Base-by-base conservation (phyloP, 2,113 vertebrate species). In the Capreolus pygargus region DNA sequence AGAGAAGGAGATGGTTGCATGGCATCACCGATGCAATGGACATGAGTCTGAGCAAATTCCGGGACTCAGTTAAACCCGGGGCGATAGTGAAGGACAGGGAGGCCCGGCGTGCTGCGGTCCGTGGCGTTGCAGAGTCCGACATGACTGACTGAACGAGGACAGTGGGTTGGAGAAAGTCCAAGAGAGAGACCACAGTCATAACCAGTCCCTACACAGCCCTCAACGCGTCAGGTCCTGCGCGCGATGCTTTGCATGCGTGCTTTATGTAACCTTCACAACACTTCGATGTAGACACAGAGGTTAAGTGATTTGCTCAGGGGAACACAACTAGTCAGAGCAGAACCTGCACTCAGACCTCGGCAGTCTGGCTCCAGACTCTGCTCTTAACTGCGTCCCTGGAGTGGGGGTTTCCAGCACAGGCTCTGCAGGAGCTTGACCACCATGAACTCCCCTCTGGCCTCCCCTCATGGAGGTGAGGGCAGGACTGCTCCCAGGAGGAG, bases 211-310 rank as follows among this genome's bases (percentile, higher is more conserved):
- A 5, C 43, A 2, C 2, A 7, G 16, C n/a, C 2, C 30, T 25
- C 89, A 47, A 19, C 25, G 0, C 1, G 5, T 33, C 12, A 11
- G 64, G 14, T 12, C 39, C 36, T 1, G 0, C 17, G 30, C 76
- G 43, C 11, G 58, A 10, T 1, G 0, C 45, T 5, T 19, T 25
- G 5, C 13, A 0, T 0, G 2, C 2, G 15, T 0, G 23, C 50
- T 74, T 36, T 14, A 12, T 1, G 3, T 3, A 19, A 15, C 19
- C 5, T 15, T 54, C 55, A 25, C 58, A 36, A 1, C 27, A 10
- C 19, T 74, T 39, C 2, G 23, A 30, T 67, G 67, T 7, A 54
- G 23, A n/a, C 76, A 19, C 43, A n/a, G 91, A 76, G n/a, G 58
- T 13, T 19, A 12, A 60, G 30, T 2, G 55, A 78, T 58, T 33